These are phyloP conservation scores for Papilio machaon DNA, from an alignment of 1,140 invertebrate species.

Conservation along the genomic window DNA sequence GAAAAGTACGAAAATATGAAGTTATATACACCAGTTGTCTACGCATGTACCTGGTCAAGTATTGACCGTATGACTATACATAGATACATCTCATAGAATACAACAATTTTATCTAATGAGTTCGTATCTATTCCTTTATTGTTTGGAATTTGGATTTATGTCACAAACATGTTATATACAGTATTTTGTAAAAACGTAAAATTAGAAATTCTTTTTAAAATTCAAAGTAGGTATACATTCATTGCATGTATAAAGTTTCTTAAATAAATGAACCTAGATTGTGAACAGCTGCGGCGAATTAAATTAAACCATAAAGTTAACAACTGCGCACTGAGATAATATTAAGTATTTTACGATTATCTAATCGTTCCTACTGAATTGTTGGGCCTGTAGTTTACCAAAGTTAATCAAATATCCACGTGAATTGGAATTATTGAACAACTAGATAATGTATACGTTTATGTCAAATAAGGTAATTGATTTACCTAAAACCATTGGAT, in stretches of 20 bases:
- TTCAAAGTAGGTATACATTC: not conserved
- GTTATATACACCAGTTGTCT: too few species aligned
- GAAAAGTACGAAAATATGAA: too few species aligned
- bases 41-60: too few species aligned
- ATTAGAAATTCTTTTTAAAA: too few species aligned
- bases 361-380: slow-evolving; percentile 32
- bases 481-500: not conserved
- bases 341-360: slow-evolving; percentile 35
- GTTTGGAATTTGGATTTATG: too few species aligned
- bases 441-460: slow-evolving; percentile 15
- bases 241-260: not conserved
- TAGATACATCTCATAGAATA: too few species aligned
- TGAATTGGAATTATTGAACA: slow-evolving; percentile 2
- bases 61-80: too few species aligned
- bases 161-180: too few species aligned
- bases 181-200: too few species aligned
- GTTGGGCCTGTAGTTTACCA: slow-evolving; percentile 2
- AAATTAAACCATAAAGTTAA: slow-evolving; percentile 31
- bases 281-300: slow-evolving; percentile 22
- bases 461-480: slow-evolving; percentile 18
- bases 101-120: too few species aligned
- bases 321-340: slow-evolving; percentile 36
- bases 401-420: slow-evolving; percentile 26
- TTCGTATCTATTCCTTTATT: not conserved
- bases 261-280: slow-evolving; percentile 31